Conservation (phyloP, 2,888 invertebrate genomes). For the Ypsolopha sequella region DNA sequence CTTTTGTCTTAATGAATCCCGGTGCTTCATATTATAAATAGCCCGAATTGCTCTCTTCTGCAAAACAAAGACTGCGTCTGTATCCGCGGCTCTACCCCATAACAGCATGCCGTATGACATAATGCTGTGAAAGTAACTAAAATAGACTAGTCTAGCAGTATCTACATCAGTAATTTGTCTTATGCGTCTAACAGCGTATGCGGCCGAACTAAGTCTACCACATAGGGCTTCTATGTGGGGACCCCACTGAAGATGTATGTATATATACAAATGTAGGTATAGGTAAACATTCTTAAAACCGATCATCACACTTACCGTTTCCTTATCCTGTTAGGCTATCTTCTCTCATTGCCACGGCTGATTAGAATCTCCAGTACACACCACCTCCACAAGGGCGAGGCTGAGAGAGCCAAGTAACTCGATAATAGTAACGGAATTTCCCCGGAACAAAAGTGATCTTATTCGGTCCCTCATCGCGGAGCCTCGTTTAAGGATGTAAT, state of each 20-base stretch:
- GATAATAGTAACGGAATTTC: constrained; percentile 43
- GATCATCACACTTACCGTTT: neutral
- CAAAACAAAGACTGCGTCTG: too few relatives aligned
- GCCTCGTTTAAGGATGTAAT: constrained; percentile 67
- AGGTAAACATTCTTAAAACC: neutral
- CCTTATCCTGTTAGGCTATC: neutral
- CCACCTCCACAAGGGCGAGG: constrained; percentile 12
- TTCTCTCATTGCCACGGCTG: neutral
- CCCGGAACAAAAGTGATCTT: constrained; percentile 48
- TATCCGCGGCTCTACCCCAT: too few relatives aligned
- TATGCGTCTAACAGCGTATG: too few relatives aligned
- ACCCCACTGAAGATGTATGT: constrained; percentile 25
- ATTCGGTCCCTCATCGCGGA: constrained; percentile 24
- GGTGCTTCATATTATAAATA: too few relatives aligned
- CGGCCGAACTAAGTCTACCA: too few relatives aligned
- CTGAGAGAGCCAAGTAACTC: constrained; percentile 32
- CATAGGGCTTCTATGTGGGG: too few relatives aligned
- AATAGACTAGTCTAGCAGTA: too few relatives aligned
- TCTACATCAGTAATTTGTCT: too few relatives aligned
- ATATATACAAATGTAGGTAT: constrained; percentile 11
- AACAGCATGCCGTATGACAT: too few relatives aligned
- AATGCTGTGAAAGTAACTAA: too few relatives aligned
- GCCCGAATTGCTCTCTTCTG: too few relatives aligned
- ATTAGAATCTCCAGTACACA: neutral
- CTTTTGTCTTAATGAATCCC: too few relatives aligned